Evolutionary conservation across 1,140 invertebrate species (phyloP).

Genomic region (Trypoxylus dichotomus): DNA sequence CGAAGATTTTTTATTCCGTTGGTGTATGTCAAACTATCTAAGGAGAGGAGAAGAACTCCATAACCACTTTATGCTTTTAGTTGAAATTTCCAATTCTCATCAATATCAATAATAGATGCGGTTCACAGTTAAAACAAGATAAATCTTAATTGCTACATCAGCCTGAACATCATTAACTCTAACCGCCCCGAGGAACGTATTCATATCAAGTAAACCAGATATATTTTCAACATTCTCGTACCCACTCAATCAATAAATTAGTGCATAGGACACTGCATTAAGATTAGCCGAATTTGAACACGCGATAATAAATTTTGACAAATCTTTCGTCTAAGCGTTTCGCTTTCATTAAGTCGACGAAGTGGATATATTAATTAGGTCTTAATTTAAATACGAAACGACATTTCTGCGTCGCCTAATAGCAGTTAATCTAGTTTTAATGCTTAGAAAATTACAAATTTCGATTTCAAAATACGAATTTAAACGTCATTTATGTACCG

Average conservation of each 20-base stretch:
- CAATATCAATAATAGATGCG: too few relatives aligned
- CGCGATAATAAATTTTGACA: neutral
- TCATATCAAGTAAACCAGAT: too few relatives aligned
- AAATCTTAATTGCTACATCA: too few relatives aligned
- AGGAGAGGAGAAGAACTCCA: too few relatives aligned
- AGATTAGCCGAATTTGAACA: neutral
- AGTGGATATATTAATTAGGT: neutral
- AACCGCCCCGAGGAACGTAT: too few relatives aligned
- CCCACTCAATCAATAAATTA: neutral
- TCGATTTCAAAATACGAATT: neutral
- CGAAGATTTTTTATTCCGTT: too few relatives aligned
- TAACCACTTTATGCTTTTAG: too few relatives aligned
- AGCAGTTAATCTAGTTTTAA: slow-evolving; percentile 27
- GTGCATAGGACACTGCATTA: neutral
- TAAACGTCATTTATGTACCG: neutral
- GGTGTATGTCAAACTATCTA: too few relatives aligned
- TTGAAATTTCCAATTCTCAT: too few relatives aligned
- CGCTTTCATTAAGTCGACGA: neutral
- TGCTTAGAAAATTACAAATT: slow-evolving; percentile 26
- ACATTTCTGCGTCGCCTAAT: neutral
- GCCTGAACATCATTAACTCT: too few relatives aligned
- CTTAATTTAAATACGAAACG: slow-evolving; percentile 12
- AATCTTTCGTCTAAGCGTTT: neutral
- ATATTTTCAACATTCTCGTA: neutral
- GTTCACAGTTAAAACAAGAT: too few relatives aligned